Evolutionary conservation across 2,888 invertebrate species (phyloP).

Genomic region (Caenorhabditis parvicauda): DNA sequence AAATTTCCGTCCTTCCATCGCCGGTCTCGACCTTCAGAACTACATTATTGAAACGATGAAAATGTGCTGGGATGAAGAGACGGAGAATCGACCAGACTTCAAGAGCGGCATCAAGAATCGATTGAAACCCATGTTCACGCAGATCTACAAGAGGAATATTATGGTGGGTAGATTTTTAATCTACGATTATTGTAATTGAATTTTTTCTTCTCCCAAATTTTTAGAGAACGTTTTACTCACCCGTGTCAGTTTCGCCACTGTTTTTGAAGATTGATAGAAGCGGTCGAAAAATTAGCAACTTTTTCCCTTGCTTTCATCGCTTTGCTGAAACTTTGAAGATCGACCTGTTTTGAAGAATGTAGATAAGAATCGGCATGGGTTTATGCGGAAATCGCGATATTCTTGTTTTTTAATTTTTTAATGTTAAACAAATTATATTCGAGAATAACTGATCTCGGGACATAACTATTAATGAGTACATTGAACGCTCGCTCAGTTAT

Average conservation of each 20-base stretch:
- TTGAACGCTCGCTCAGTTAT: no score
- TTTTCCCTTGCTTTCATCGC: no score
- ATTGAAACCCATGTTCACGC: slow-evolving; percentile 74
- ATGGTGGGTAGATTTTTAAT: slow-evolving; percentile 39
- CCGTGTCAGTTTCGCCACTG: neutral
- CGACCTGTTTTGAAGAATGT: no score
- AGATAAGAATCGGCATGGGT: no score
- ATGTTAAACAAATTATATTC: no score
- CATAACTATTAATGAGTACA: no score
- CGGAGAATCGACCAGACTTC: slow-evolving; percentile 76
- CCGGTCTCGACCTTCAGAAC: slow-evolving; percentile 73
- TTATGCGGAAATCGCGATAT: no score
- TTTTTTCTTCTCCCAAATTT: neutral
- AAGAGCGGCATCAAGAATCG: slow-evolving; percentile 73
- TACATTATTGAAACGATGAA: slow-evolving; percentile 79
- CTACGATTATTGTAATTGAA: neutral
- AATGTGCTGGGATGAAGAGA: slow-evolving; percentile 78
- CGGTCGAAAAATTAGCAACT: no score
- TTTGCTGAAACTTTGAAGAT: no score
- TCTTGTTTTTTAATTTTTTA: no score
- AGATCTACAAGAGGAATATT: slow-evolving; percentile 61
- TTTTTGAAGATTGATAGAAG: no score
- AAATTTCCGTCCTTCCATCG: slow-evolving; percentile 71
- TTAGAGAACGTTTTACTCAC: neutral
- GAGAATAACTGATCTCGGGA: no score